Evolutionary conservation across 2,797 vertebrate species (phyloP).

Genomic region (Bryconaethiops microstoma): DNA sequence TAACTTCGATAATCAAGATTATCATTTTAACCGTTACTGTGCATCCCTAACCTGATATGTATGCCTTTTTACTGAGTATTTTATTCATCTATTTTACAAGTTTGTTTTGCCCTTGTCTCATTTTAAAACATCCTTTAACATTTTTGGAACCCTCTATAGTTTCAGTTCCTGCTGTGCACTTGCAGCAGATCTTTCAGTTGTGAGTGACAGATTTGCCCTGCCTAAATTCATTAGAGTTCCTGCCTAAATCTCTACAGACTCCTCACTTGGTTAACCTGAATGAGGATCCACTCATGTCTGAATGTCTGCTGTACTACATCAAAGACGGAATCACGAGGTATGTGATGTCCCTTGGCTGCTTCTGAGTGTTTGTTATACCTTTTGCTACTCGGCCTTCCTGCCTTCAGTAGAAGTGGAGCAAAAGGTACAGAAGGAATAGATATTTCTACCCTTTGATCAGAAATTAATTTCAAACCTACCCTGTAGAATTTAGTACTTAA

Average conservation of each 20-base stretch:
- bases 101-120: too few species aligned
- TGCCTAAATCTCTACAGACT: conserved; percentile 78
- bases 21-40: neutral
- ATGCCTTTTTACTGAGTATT: too few species aligned
- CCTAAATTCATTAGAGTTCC: neutral
- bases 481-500: conserved; percentile 14
- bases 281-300: conserved; percentile 98
- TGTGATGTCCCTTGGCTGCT: conserved; percentile 18
- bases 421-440: neutral
- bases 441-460: neutral
- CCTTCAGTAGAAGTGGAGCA: neutral
- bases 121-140: too few species aligned
- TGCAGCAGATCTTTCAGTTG: neutral
- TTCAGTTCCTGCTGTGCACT: neutral
- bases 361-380: conserved; percentile 24
- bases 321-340: conserved; percentile 99
- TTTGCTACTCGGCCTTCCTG: neutral
- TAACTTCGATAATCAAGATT: neutral
- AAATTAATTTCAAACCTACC: neutral
- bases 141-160: neutral
- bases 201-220: neutral
- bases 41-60: too few species aligned
- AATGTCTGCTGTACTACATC: conserved; percentile 99
- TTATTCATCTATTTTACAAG: too few species aligned
- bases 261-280: conserved; percentile 99